Evolutionary conservation across 2,888 invertebrate genomes (phyloP), one percentile per base, ranked within the genome.

Genomic region (Eumerus sabulonum): DNA sequence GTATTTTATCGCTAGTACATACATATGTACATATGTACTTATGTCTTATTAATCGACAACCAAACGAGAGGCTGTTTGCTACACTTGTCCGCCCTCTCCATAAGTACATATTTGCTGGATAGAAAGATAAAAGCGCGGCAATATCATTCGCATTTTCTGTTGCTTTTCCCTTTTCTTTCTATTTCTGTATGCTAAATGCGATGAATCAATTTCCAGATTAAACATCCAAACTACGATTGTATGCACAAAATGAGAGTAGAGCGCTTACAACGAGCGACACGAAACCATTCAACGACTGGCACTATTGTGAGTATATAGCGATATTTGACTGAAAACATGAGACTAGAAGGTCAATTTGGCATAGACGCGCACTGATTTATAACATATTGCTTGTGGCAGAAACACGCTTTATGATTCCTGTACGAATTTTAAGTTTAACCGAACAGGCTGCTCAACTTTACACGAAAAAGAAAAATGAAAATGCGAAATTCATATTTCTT

Each of bases 1-100:
- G 50, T 53, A 48, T 59, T 66, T 71, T 76, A 76, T 76, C 63
- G 53, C 38, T 14, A 16, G 11, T 40, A 40, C 13, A 36, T 51
- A 54, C 51, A 17, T 40, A 56, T 19, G 40, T 40, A 40, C n/a
- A 40, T 27, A 27, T 27, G 7, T n/a, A n/a, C n/a, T n/a, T n/a
- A n/a, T n/a, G n/a, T n/a, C n/a, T n/a, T n/a, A 7, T 27, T 4
- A 27, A 27, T 27, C 27, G 27, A 27, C 27, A 27, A 27, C 27
- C 7, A 57, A 70, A 48, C 54, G 53, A 38, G 16, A 64, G 40
- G 48, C 51, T 57, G 48, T 76, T 76, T 53, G 59, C 48, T 17
- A 16, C 5, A n/a, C 40, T 40, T 11, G 40, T 7, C 27, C 3
- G 27, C 3, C 27, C 27, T 27, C 27, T 2, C n/a, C 36, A 9